Evolutionary conservation across 64 coral and sea anemone species (phyloP).

Genomic region (Pocillopora damicornis): DNA sequence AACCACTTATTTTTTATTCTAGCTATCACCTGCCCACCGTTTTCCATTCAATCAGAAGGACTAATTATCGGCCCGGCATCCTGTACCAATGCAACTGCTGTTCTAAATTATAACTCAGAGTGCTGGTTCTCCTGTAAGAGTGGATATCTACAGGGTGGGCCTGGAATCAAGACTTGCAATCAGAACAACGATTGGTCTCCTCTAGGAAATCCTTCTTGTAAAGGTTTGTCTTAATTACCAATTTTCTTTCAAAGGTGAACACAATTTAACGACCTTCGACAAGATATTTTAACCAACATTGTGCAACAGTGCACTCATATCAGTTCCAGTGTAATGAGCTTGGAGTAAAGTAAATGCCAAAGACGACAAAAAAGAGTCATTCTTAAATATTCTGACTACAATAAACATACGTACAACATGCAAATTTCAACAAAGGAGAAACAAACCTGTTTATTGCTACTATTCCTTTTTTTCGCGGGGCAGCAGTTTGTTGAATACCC

Average conservation of each 20-base stretch:
- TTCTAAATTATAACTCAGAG: conserved; percentile 6
- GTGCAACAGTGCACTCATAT: too few species aligned
- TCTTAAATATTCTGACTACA: too few species aligned
- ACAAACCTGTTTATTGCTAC: too few species aligned
- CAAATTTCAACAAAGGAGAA: too few species aligned
- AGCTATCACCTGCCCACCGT: conserved; percentile 25
- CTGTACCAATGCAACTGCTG: conserved; percentile 10
- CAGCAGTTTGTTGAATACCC: too few species aligned
- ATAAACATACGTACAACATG: too few species aligned
- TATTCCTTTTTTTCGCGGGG: too few species aligned
- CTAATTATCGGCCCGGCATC: conserved; percentile 5
- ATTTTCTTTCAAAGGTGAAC: neutral
- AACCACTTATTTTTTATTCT: neutral
- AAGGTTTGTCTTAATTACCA: neutral
- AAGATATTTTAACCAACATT: too few species aligned
- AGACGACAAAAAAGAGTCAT: too few species aligned
- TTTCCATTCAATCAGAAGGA: conserved; percentile 26
- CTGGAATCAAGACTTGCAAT: conserved; percentile 32
- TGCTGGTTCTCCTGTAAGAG: conserved; percentile 31
- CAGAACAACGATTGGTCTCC: conserved; percentile 32
- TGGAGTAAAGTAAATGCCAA: too few species aligned
- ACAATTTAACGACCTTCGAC: too few species aligned
- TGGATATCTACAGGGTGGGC: conserved; percentile 34
- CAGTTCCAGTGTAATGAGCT: too few species aligned
- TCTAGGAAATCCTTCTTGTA: conserved; percentile 37